Evolutionary conservation across 1,140 invertebrate species (phyloP), one percentile per base, ranked within the genome.

Genomic region (Leptinotarsa undecemlineata): DNA sequence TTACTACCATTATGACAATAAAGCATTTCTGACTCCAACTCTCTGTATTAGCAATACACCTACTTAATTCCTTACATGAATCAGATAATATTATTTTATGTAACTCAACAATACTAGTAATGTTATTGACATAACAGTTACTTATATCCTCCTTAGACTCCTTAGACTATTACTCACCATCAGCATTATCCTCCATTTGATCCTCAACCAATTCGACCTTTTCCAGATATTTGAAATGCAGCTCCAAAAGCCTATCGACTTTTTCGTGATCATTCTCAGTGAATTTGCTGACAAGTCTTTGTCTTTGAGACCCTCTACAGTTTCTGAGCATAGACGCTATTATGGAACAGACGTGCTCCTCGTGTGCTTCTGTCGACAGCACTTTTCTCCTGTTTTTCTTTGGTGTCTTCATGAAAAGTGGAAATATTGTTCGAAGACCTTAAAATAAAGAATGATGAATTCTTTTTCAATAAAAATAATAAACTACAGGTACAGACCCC

Each of bases 211-310:
- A 87, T 80, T 97, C 92, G 1, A 98, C 95, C 87, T 96, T 97
- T 81, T 97, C 95, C 79, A 97, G 89, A 87, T 99, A 99, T 85
- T 99, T 98, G 80, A 99, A 97, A 87, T 99, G 97, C 62, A 99
- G 87, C 85, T 99, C 98, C 83, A 99, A 88, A 17, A 99, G 87
- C 79, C 98, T 86, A 84, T 99, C 98, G 0, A 99, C 95, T 88
- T 99, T 99, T 87, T 99, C 98, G 81, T 96, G 94, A 87, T 99
- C 97, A 85, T 98, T 98, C 88, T 99, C 98, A 1, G 93, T 95
- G 85, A 99, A 99, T 88, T 99, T 99, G 78, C 92, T 93, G 11
- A 99, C 84, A 42, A 99, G 87, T 71, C 98, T 88, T 82, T 97
- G 94, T 48, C 96, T 86, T 78, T 98, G 96, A 47, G 93, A 92